Evolutionary conservation across 2,888 invertebrate genomes (phyloP).

Genomic region (Lymantria monacha): DNA sequence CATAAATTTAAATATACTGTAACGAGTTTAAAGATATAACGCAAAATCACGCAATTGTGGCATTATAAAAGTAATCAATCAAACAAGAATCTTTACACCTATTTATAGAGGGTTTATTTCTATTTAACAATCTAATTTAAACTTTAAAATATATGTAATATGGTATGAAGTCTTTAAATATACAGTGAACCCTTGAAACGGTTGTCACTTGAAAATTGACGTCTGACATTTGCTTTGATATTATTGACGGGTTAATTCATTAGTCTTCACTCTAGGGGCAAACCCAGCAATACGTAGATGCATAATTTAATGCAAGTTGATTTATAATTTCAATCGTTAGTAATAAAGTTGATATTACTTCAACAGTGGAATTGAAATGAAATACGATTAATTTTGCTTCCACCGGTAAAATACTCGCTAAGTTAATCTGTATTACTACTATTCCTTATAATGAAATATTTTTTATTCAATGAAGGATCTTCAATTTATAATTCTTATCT

Average conservation of each 20-base stretch:
- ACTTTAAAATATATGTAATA: conserved; percentile 13
- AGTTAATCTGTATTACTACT: neutral
- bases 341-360: conserved; percentile 5
- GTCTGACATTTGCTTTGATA: conserved; percentile 68
- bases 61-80: conserved; percentile 61
- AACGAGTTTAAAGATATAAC: neutral
- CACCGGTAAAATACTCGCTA: neutral
- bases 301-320: conserved; percentile 1
- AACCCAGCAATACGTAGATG: conserved; percentile 20
- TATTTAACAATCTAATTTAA: conserved; percentile 19
- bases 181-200: conserved; percentile 47
- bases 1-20: no score
- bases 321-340: neutral
- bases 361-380: neutral
- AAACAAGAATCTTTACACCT: conserved; percentile 44
- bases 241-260: conserved; percentile 71
- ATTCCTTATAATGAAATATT: no score
- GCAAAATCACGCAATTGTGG: conserved; percentile 55
- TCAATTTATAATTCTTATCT: no score
- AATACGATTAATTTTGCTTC: neutral
- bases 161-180: conserved; percentile 22
- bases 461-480: no score
- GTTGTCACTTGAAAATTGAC: conserved; percentile 63
- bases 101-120: conserved; percentile 19
- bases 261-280: conserved; percentile 46